These are phyloP conservation scores for Pristionchus entomophagus DNA, from an alignment of 2,888 invertebrate genomes.

Conservation along the genomic window DNA sequence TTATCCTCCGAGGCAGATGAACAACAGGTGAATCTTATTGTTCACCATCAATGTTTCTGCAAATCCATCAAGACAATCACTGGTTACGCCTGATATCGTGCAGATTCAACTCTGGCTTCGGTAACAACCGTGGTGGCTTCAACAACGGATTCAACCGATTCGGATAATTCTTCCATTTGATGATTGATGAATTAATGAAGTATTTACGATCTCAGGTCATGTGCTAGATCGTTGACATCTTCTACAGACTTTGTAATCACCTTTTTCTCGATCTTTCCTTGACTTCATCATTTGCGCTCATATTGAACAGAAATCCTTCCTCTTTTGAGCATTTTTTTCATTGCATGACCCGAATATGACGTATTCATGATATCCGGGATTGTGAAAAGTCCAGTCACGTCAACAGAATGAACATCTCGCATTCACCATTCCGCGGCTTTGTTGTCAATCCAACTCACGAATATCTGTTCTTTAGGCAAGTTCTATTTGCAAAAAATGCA, in stretches of 20 bases:
- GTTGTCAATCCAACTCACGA: not conserved
- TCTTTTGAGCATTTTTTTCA: no score
- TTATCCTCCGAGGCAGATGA: not conserved
- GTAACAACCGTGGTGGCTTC: not conserved
- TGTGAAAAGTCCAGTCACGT: no score
- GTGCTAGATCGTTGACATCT: no score
- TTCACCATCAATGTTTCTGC: not conserved
- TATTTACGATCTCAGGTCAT: no score
- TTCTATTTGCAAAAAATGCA: not conserved
- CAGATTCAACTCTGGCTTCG: slow-evolving; percentile 28
- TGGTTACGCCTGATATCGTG: not conserved
- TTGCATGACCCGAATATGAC: no score
- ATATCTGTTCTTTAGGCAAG: not conserved
- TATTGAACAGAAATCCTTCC: no score
- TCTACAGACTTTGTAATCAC: no score
- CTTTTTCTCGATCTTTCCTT: no score
- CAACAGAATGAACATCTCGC: not conserved
- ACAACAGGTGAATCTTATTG: not conserved
- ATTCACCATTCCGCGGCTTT: not conserved
- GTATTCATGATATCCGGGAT: no score
- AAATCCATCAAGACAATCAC: not conserved
- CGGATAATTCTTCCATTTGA: not conserved
- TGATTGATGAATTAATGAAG: no score
- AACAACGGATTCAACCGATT: slow-evolving; percentile 22
- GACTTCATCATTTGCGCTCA: no score